Conservation (phyloP, 2,113 vertebrate genomes). For the Neofelis nebulosa region DNA sequence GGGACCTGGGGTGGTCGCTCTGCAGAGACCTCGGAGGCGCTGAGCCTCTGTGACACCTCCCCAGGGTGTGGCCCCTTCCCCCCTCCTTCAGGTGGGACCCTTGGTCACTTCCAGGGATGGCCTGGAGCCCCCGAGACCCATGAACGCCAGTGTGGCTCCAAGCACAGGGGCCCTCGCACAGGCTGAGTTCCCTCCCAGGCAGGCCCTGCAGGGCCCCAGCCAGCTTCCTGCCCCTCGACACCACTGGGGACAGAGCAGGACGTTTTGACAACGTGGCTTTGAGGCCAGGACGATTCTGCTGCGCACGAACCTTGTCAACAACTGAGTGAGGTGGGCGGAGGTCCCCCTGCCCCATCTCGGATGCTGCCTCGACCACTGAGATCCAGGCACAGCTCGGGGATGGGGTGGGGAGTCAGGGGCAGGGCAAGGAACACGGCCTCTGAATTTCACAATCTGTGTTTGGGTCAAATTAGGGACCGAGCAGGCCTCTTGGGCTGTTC, state of each 20-base stretch:
- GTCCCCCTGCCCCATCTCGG: fast-evolving
- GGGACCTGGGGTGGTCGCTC: background rate
- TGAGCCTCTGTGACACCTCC: fast-evolving
- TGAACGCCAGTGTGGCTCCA: background rate
- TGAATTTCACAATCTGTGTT: background rate
- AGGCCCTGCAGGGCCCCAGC: fast-evolving
- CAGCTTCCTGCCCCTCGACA: background rate
- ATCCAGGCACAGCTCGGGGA: fast-evolving
- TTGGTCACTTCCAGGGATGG: background rate
- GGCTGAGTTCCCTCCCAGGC: too few species aligned
- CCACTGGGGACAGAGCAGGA: fast-evolving
- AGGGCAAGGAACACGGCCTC: fast-evolving
- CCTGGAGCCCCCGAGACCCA: background rate
- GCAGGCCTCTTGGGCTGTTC: fast-evolving
- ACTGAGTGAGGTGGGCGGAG: background rate
- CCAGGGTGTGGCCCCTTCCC: too few species aligned
- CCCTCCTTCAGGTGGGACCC: background rate
- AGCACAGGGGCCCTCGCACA: background rate
- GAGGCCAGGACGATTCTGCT: background rate
- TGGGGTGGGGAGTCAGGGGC: too few species aligned
- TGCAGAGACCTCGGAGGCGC: fast-evolving
- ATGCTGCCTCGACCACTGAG: background rate
- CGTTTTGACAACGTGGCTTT: background rate
- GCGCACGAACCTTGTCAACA: background rate
- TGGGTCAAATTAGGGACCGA: background rate